phyloP scores from a whole-genome alignment of 2,797 vertebrate genomes.

The Cossypha niveicapilla region DNA sequence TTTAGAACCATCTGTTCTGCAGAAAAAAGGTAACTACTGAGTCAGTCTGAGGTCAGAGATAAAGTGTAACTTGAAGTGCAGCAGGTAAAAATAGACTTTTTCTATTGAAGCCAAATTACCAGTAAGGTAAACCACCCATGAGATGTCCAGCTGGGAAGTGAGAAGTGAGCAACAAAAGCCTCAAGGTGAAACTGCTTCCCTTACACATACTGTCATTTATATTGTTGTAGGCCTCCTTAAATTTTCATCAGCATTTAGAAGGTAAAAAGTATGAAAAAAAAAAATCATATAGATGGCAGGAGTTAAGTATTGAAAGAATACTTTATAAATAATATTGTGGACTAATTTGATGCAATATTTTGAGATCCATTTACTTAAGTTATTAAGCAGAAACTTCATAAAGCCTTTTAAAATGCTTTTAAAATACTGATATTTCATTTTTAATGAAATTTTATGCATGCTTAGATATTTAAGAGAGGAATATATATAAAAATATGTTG shows the following conservation, averaged over 20 bases:
- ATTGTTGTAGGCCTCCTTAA: background rate
- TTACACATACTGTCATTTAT: background rate
- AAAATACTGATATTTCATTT: background rate
- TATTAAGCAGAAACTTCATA: background rate
- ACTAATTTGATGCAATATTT: background rate
- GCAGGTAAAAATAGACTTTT: background rate
- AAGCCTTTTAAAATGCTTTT: background rate
- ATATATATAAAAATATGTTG: background rate
- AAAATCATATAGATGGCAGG: background rate
- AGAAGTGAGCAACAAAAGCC: background rate
- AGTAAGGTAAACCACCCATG: background rate
- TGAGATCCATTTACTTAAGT: background rate
- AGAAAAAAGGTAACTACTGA: background rate
- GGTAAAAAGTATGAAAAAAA: background rate
- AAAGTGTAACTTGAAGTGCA: background rate
- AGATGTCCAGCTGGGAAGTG: background rate
- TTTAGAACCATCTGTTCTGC: background rate
- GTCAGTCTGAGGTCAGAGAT: background rate
- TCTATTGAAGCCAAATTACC: background rate
- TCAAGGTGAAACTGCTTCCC: conserved; percentile 15
- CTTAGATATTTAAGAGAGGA: background rate
- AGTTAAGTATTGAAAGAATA: background rate
- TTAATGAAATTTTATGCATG: background rate
- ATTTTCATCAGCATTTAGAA: background rate
- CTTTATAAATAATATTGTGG: background rate